A percentile compares a stretch with the other conserved stretches of the same genome.
phyloP scores from a whole-genome alignment of 2,888 invertebrate species.

The Drosophila ustulata region DNA sequence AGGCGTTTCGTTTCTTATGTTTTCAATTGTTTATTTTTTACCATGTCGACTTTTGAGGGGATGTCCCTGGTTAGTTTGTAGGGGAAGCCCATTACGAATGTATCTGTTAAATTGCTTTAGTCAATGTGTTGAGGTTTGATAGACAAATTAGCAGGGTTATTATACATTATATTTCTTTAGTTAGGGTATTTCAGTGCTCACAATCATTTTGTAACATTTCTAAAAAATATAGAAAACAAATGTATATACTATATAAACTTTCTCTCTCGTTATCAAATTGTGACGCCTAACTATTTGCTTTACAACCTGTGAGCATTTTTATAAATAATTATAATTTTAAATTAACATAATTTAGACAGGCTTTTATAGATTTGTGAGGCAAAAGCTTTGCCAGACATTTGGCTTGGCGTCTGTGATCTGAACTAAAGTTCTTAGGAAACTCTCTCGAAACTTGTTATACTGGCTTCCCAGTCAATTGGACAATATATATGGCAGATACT shows the following conservation, averaged over 20 bases:
- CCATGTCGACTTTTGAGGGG: slow-evolving; percentile 53
- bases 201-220: background rate
- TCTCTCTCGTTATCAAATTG: slow-evolving; percentile 3
- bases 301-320: background rate
- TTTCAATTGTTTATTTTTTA: slow-evolving; percentile 22
- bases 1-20: slow-evolving; percentile 21
- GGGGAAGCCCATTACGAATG: slow-evolving; percentile 62
- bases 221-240: background rate
- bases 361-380: background rate
- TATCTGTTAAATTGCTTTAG: slow-evolving; percentile 68
- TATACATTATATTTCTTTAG: background rate
- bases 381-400: background rate
- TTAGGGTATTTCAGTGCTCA: slow-evolving; percentile 16
- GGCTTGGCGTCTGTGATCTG: background rate
- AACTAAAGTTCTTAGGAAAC: background rate
- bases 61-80: slow-evolving; percentile 57
- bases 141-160: slow-evolving; percentile 64
- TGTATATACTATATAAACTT: background rate
- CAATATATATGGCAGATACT: slow-evolving; percentile 12
- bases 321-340: background rate
- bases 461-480: slow-evolving; percentile 6
- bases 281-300: background rate
- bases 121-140: slow-evolving; percentile 56
- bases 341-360: slow-evolving; percentile 13
- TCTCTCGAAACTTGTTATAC: slow-evolving; percentile 40